Percentiles rank a stretch among this genome's conserved stretches.
Evolutionary conservation across 1,140 invertebrate genomes (phyloP).

Genomic region (Nylanderia fulva): DNA sequence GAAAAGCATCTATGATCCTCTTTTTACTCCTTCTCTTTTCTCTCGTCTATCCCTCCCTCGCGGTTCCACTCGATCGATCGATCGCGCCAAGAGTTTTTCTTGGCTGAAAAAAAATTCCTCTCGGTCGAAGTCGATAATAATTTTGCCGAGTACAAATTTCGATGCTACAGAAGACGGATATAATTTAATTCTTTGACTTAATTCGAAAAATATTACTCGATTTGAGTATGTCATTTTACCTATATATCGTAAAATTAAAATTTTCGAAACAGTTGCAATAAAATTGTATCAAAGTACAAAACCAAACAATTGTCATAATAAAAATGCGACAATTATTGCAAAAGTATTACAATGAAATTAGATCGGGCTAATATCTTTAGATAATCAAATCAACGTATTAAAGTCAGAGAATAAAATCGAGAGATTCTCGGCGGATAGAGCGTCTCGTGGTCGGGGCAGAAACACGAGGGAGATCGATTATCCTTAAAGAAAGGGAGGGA

Average conservation of each 20-base stretch:
- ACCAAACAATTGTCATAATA: not conserved
- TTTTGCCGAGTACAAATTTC: not conserved
- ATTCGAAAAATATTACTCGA: not conserved
- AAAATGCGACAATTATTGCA: not conserved
- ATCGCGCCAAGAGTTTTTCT: constrained; percentile 8
- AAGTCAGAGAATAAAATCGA: constrained; percentile 1
- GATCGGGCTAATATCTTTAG: not conserved
- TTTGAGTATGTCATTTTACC: not conserved
- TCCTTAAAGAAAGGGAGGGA: constrained; percentile 11
- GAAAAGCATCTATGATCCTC: constrained; percentile 31
- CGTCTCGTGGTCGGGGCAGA: not conserved
- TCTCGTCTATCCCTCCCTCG: not conserved
- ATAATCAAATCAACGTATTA: constrained; percentile 11
- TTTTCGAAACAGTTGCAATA: not conserved
- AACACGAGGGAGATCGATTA: constrained; percentile 41
- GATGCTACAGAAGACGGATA: not conserved
- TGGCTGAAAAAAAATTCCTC: constrained; percentile 11
- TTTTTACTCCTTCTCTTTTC: not conserved
- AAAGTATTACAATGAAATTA: not conserved
- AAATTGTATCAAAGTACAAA: not conserved
- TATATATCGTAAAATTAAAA: not conserved
- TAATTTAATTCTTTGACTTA: not conserved
- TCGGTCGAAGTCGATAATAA: not conserved
- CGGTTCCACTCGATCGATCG: not conserved
- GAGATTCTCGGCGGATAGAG: constrained; percentile 13